These are phyloP conservation scores for Paradoxurus hermaphroditus DNA, from an alignment of 2,113 vertebrate genomes.

Conservation along the genomic window DNA sequence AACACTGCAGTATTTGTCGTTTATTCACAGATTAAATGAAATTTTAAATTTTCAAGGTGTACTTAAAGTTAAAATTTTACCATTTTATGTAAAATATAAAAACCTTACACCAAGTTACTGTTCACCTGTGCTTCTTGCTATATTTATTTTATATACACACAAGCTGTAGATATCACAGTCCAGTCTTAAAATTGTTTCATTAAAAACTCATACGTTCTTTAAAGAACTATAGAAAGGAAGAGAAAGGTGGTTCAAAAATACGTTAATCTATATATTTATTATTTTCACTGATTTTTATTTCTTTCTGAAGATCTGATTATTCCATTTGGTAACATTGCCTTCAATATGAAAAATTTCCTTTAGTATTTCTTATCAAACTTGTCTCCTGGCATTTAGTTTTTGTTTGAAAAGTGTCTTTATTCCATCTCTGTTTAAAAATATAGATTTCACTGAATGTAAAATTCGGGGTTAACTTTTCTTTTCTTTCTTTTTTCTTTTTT, in stretches of 20 bases:
- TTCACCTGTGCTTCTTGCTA: background rate
- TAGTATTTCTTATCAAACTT: background rate
- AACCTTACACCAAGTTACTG: background rate
- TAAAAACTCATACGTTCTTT: background rate
- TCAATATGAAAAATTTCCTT: too few species aligned
- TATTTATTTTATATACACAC: background rate
- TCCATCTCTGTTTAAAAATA: background rate
- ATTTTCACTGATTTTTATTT: background rate
- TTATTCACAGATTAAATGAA: background rate
- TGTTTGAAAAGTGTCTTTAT: background rate
- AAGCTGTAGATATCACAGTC: background rate
- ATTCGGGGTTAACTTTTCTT: background rate
- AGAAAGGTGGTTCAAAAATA: background rate
- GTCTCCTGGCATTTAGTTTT: background rate
- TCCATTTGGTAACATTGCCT: background rate
- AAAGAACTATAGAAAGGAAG: background rate
- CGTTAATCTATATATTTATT: background rate
- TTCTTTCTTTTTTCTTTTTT: too few species aligned
- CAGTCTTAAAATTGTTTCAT: background rate
- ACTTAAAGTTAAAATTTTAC: background rate
- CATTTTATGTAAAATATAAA: background rate
- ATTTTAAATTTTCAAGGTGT: background rate
- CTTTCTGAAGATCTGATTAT: background rate
- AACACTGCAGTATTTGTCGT: background rate
- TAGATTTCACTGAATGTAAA: background rate